phyloP scores from a whole-genome alignment of 2,797 vertebrate genomes.

The Sparus aurata region DNA sequence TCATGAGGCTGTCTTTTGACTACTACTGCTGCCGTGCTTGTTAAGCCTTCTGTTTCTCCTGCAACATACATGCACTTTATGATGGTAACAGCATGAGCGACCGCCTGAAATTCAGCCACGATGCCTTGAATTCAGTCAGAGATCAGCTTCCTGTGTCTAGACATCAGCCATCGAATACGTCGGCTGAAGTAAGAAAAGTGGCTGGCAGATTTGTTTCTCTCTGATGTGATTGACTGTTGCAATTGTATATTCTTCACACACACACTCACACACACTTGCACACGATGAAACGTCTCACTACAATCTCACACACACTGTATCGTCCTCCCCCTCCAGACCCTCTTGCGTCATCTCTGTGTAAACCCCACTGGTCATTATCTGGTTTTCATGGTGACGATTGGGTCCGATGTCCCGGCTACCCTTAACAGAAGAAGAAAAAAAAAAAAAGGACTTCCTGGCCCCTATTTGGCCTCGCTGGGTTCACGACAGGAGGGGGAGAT shows the following conservation, averaged over 20 bases:
- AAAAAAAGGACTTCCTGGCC: constrained; percentile 36
- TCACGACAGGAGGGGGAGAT: constrained; percentile 41
- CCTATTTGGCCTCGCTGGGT: constrained; percentile 35
- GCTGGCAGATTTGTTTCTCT: neutral
- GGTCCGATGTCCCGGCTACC: constrained; percentile 24
- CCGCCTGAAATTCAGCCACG: no score
- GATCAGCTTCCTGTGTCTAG: no score
- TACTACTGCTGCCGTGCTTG: no score
- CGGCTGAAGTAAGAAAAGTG: no score
- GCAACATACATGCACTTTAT: no score
- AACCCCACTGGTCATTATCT: constrained; percentile 36
- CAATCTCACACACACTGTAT: neutral
- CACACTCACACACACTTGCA: neutral
- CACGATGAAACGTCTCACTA: constrained; percentile 10
- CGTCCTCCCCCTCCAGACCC: neutral
- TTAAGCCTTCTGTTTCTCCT: no score
- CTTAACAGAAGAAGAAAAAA: constrained; percentile 38
- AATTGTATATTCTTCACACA: neutral
- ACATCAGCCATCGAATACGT: no score
- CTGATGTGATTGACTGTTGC: neutral
- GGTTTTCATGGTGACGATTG: constrained; percentile 61
- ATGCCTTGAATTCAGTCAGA: no score
- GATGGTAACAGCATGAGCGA: no score
- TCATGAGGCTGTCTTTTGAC: no score
- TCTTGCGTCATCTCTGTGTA: constrained; percentile 6